phyloP scores from a whole-genome alignment of 2,797 vertebrate genomes.

The Gallirallus australis region DNA sequence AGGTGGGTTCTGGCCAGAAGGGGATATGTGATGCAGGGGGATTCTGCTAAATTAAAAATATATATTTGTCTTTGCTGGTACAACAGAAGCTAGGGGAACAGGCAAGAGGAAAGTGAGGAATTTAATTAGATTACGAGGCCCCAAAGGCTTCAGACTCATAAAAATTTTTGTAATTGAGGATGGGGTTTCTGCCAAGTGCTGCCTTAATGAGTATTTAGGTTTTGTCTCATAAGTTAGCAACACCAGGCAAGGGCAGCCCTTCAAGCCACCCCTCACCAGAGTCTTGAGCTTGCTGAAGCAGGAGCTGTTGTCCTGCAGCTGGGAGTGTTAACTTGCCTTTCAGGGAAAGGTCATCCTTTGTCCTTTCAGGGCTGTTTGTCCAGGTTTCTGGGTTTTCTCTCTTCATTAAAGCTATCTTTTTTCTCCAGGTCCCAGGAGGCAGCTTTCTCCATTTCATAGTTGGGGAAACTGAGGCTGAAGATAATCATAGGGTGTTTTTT shows the following conservation, averaged over 20 bases:
- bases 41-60: slow-evolving; percentile 55
- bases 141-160: slow-evolving; percentile 57
- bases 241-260: background rate
- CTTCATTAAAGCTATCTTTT: background rate
- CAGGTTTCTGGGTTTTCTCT: background rate
- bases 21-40: background rate
- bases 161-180: slow-evolving; percentile 66
- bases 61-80: slow-evolving; percentile 47
- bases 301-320: background rate
- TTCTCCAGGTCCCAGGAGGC: background rate
- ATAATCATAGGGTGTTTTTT: background rate
- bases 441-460: background rate
- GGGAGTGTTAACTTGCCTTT: background rate
- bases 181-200: slow-evolving; percentile 58
- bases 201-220: slow-evolving; percentile 56
- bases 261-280: background rate
- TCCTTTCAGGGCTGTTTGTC: background rate
- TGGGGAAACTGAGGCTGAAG: slow-evolving; percentile 39
- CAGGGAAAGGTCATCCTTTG: background rate
- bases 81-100: slow-evolving; percentile 30
- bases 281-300: background rate
- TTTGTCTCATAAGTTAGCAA: slow-evolving; percentile 31
- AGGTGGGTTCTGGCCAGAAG: background rate
- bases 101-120: slow-evolving; percentile 36
- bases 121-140: slow-evolving; percentile 70